Percentiles rank a stretch among this genome's conserved stretches.
Evolutionary conservation across 2,888 invertebrate genomes (phyloP).

Genomic region (Idaea straminata): DNA sequence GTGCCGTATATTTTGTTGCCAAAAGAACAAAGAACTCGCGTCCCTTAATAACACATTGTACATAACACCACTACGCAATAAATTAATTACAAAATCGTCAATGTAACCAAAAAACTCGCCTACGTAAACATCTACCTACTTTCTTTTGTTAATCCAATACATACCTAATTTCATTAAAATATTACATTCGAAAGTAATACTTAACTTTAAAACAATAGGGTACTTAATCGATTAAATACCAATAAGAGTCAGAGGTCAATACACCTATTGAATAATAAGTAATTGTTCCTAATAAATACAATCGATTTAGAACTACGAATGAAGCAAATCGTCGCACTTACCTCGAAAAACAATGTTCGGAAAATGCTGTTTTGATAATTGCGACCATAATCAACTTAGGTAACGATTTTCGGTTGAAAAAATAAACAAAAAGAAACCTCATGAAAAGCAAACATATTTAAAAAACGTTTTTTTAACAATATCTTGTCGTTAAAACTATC

Average conservation of each 20-base stretch:
- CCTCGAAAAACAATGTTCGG: not conserved
- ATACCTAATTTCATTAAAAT: not conserved
- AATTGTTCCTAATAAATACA: slow-evolving; percentile 4
- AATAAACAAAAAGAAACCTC: not conserved
- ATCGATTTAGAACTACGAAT: not conserved
- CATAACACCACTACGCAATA: not conserved
- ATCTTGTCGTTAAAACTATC: too few relatives aligned
- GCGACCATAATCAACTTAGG: too few relatives aligned
- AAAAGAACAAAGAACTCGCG: too few relatives aligned
- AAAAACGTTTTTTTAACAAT: too few relatives aligned
- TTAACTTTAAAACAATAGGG: not conserved
- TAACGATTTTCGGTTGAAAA: not conserved
- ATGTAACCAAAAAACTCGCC: not conserved
- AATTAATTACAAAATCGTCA: not conserved
- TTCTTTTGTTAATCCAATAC: not conserved
- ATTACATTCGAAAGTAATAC: not conserved
- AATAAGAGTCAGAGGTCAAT: not conserved
- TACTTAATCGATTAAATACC: not conserved
- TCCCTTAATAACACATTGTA: too few relatives aligned
- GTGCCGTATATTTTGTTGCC: too few relatives aligned
- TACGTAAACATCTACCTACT: not conserved
- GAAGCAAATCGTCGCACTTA: not conserved
- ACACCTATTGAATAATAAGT: slow-evolving; percentile 8
- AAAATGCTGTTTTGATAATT: not conserved
- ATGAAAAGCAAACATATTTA: too few relatives aligned